Percentiles rank a stretch among this genome's conserved stretches.
These are phyloP conservation scores for Staurois parvus DNA, from an alignment of 2,797 vertebrate species.

Conservation along the genomic window DNA sequence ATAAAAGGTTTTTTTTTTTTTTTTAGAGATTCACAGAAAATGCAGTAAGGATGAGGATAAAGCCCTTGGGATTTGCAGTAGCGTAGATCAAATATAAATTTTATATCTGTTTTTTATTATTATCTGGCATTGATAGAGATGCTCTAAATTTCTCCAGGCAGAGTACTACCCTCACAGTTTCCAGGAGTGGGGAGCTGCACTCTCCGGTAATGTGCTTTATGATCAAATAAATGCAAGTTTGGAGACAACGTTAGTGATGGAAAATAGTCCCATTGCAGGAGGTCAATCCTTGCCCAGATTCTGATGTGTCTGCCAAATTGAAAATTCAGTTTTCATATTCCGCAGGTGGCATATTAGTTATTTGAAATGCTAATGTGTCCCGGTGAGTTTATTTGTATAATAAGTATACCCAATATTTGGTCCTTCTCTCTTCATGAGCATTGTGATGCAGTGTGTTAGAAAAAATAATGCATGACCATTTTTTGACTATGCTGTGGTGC, in stretches of 20 bases:
- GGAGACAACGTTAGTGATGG: background rate
- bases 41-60: background rate
- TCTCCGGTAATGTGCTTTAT: background rate
- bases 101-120: background rate
- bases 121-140: background rate
- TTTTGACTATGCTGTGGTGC: no score
- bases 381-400: background rate
- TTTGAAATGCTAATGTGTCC: constrained; percentile 41
- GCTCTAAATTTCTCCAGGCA: background rate
- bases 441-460: no score
- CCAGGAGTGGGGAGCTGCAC: background rate
- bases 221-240: constrained; percentile 17
- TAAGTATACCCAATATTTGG: background rate
- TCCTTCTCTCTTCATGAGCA: no score
- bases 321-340: constrained; percentile 1
- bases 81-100: constrained; percentile 4
- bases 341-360: constrained; percentile 7
- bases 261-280: constrained; percentile 7
- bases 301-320: constrained; percentile 7
- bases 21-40: constrained; percentile 37
- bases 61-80: constrained; percentile 15
- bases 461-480: no score
- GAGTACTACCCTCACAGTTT: background rate
- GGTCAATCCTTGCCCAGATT: constrained; percentile 11
- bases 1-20: background rate